These are phyloP conservation scores for Gymnopithys bicolor DNA, from an alignment of 2,797 vertebrate genomes.

Conservation along the genomic window DNA sequence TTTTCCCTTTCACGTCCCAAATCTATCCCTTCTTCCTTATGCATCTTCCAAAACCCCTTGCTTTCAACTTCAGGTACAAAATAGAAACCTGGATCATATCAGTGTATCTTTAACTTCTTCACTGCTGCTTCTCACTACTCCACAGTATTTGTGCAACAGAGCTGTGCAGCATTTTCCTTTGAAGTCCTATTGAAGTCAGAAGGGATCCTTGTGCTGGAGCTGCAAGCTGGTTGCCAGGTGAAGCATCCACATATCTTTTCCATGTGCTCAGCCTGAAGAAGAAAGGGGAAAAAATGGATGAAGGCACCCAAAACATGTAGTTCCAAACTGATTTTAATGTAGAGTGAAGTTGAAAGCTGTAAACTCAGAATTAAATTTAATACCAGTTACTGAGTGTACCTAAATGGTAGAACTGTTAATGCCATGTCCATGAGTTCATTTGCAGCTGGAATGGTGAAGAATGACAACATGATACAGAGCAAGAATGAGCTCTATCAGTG, in stretches of 20 bases:
- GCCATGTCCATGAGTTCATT: accelerated
- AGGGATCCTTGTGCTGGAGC: background rate
- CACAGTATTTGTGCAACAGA: background rate
- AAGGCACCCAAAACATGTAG: background rate
- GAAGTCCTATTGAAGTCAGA: slow-evolving; percentile 6
- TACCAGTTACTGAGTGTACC: background rate
- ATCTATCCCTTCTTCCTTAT: background rate
- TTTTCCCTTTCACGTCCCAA: background rate
- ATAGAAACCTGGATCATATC: background rate
- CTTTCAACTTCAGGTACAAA: background rate
- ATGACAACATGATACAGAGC: background rate
- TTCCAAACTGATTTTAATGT: background rate
- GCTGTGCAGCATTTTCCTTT: background rate
- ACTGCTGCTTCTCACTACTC: background rate
- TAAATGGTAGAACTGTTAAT: background rate
- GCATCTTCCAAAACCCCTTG: background rate
- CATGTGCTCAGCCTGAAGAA: background rate
- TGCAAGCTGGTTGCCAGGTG: slow-evolving; percentile 25
- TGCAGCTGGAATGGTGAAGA: background rate
- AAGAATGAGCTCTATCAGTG: background rate
- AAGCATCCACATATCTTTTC: background rate
- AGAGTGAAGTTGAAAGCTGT: background rate
- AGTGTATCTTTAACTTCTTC: slow-evolving; percentile 23
- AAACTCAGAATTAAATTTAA: background rate
- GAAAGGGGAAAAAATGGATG: background rate